Percentiles rank a stretch among this genome's conserved stretches.
Conservation (phyloP, 2,797 vertebrate genomes). For the Sebastes miniatus region DNA sequence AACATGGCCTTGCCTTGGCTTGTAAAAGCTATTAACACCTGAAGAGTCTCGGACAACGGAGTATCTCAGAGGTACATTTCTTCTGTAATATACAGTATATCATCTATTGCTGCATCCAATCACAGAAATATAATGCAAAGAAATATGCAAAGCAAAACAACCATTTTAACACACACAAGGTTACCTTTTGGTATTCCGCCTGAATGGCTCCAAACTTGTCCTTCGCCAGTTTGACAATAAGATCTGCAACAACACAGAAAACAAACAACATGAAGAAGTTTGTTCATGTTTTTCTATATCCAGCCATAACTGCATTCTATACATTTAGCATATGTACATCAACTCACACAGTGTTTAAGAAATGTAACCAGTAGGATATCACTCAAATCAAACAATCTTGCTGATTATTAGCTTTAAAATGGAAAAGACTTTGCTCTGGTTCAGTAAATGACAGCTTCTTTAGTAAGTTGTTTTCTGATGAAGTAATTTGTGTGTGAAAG, state of each 20-base stretch:
- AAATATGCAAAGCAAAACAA: neutral
- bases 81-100: neutral
- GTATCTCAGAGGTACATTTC: neutral
- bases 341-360: neutral
- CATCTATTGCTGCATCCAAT: neutral
- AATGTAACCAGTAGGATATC: neutral
- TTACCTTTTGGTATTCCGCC: constrained; percentile 84
- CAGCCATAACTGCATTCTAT: neutral
- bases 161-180: neutral
- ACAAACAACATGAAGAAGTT: constrained; percentile 18
- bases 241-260: constrained; percentile 76
- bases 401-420: neutral
- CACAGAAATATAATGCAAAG: neutral
- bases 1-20: constrained; percentile 14
- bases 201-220: constrained; percentile 81
- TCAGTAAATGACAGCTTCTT: no score
- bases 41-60: neutral
- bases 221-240: constrained; percentile 79
- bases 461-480: neutral
- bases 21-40: constrained; percentile 35
- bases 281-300: neutral
- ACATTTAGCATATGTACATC: neutral
- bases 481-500: neutral
- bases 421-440: rapidly evolving
- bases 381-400: neutral